Percentiles rank a stretch among this genome's conserved stretches.
Conservation (phyloP, 2,113 vertebrate genomes). For the Bubalus kerabau region DNA sequence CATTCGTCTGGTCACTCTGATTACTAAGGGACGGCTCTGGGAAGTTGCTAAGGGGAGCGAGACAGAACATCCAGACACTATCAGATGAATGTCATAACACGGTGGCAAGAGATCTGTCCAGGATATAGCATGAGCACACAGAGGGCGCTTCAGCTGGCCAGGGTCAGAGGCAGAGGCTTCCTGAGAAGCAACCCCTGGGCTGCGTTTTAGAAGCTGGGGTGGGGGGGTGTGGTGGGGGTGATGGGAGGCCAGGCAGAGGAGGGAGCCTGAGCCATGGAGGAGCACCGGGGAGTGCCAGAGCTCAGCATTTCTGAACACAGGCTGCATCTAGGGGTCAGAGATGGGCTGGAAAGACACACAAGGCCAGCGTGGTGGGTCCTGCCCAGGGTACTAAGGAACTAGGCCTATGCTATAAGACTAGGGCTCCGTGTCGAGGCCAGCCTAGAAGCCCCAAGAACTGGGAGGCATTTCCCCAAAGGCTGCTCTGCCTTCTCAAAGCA, state of each 20-base stretch:
- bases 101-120: not conserved
- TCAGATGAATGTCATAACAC: rapidly evolving
- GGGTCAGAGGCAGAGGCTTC: not conserved
- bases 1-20: not conserved
- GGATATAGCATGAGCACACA: not conserved
- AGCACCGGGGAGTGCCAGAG: too few relatives aligned
- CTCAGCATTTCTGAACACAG: not conserved
- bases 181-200: not conserved
- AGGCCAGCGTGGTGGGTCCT: rapidly evolving
- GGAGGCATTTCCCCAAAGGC: not conserved
- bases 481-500: not conserved
- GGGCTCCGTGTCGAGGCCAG: not conserved
- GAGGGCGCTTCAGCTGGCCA: not conserved
- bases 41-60: not conserved
- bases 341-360: not conserved
- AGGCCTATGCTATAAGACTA: not conserved
- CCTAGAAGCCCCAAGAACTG: not conserved
- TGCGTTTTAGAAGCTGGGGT: not conserved
- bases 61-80: not conserved
- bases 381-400: not conserved
- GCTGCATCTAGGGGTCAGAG: not conserved
- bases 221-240: not conserved
- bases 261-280: not conserved
- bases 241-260: not conserved
- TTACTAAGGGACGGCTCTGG: not conserved